Base-by-base conservation (phyloP, 2,888 invertebrate genomes). In the Apoda limacodes region DNA sequence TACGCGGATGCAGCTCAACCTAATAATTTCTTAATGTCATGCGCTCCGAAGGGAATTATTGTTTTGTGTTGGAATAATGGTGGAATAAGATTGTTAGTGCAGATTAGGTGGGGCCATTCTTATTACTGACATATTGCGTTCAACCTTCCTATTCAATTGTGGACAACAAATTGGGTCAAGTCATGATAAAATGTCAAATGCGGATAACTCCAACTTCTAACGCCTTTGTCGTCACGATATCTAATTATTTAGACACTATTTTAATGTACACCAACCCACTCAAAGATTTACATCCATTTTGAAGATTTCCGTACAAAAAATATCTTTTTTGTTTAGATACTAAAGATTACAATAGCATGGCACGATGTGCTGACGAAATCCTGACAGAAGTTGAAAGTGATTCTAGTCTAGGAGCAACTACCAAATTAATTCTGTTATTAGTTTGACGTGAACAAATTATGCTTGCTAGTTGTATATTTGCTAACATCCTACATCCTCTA, bases 21-120 rank as follows among this genome's bases (percentile, higher is more conserved):
- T 74, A 75, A 76, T 74, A 76, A 76, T 80, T 80, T 75, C 76
- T 71, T 70, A 75, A 80, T 76, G 76, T 69, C 78, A 78, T 74
- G 72, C 67, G 65, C 66, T 70, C 55, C 58, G 64, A 67, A 66
- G 63, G 66, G 72, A 76, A 76, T 75, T 76, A 78, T 76, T 78
- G 75, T 80, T 78, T 76, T 69, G 70, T 66, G 60, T 66, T 66
- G 68, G 64, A 72, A 74, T 75, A 75, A 75, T 68, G 58, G 63
- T 49, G 59, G 60, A 60, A 59, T 60, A 55, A 64, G 70, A 74
- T 70, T 55, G 54, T 56, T 57, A 56, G 56, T 54, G 49, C 42
- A 64, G 67, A 74, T 70, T 62, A 63, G 58, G 50, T 45, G 48
- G 46, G 46, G 55, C 52, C 50, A 51, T 53, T 45, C 45, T 41